Conservation (phyloP, 1,140 invertebrate species). For the Melanaphis sacchari region DNA sequence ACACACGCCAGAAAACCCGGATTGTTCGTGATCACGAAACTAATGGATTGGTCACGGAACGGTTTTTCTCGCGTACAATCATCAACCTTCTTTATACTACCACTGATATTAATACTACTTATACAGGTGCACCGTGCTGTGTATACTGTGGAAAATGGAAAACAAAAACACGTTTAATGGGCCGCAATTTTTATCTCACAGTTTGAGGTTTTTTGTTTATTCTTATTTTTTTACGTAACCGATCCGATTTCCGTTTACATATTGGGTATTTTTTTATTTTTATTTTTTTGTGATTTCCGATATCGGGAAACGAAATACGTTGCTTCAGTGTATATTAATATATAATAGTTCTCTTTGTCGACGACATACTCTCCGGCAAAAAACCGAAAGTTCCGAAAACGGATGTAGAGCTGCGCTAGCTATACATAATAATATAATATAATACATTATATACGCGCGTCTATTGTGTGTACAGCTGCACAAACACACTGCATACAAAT, state of each 20-base stretch:
- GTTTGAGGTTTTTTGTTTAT: not conserved
- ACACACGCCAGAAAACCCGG: constrained; percentile 37
- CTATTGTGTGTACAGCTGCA: not conserved
- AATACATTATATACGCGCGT: not conserved
- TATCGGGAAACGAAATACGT: not conserved
- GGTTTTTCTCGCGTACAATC: not conserved
- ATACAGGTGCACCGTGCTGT: not conserved
- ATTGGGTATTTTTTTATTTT: not conserved
- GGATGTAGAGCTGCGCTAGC: not conserved
- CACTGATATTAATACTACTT: not conserved
- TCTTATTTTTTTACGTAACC: constrained; percentile 30
- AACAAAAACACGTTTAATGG: constrained; percentile 38
- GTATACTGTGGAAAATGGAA: constrained; percentile 4
- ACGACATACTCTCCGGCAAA: not conserved
- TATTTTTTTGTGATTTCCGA: not conserved
- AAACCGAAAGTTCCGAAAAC: constrained; percentile 2
- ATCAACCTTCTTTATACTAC: not conserved
- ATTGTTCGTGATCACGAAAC: constrained; percentile 46
- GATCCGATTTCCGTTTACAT: constrained; percentile 43
- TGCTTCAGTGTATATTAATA: not conserved
- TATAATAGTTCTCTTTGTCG: not conserved
- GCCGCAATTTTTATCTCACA: not conserved
- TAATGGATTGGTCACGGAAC: constrained; percentile 49
- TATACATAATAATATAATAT: not conserved
- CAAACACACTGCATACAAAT: constrained; percentile 6